Conservation (phyloP, 2,113 vertebrate genomes). For the Phyllostomus discolor region DNA sequence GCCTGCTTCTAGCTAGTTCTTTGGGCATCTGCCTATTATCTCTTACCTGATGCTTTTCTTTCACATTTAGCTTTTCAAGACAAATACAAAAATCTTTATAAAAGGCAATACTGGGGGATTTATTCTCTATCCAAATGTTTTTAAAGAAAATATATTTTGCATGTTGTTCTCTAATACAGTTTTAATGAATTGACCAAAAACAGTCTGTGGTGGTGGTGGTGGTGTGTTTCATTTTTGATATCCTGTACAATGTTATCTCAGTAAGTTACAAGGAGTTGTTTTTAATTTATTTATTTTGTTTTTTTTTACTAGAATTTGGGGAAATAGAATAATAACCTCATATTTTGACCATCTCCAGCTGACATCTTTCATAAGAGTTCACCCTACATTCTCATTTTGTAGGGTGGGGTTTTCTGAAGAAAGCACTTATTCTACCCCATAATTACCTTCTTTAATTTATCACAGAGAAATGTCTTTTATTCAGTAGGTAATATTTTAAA, state of each 20-base stretch:
- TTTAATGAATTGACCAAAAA: neutral
- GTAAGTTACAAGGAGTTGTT: neutral
- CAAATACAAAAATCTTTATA: neutral
- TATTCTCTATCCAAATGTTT: neutral
- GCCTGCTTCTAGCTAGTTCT: neutral
- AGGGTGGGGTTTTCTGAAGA: neutral
- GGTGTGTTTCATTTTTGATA: neutral
- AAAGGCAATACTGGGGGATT: neutral
- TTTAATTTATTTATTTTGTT: neutral
- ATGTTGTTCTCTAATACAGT: neutral
- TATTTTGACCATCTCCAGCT: neutral
- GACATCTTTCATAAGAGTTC: neutral
- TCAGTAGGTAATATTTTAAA: constrained; percentile 17
- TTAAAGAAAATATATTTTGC: neutral
- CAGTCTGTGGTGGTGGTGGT: neutral
- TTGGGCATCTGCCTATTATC: neutral
- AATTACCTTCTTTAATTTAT: constrained; percentile 13
- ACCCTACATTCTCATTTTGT: neutral
- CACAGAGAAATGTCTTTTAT: constrained; percentile 10
- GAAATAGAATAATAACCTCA: neutral
- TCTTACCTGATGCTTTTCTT: neutral
- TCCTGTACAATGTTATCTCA: neutral
- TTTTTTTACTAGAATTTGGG: neutral
- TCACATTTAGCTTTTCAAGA: neutral
- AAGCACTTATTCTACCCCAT: neutral